These are phyloP conservation scores for Dryococelus australis DNA, from an alignment of 2,888 invertebrate species.

Conservation along the genomic window DNA sequence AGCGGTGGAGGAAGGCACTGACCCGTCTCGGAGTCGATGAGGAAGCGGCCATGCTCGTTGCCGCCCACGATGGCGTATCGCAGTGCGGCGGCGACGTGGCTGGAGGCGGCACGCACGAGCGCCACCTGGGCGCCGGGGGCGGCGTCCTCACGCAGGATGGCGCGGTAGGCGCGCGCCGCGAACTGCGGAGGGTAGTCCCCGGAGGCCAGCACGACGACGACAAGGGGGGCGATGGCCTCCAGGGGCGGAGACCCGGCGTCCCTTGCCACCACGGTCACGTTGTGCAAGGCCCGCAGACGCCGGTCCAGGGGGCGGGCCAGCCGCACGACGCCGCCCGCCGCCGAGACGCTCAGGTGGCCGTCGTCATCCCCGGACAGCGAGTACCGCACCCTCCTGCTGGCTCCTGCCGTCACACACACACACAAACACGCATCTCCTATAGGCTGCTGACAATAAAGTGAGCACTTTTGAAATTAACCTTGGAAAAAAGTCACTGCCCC, in stretches of 20 bases:
- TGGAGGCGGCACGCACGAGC: slow-evolving; percentile 61
- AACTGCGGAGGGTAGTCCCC: slow-evolving; percentile 63
- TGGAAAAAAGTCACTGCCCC: no score
- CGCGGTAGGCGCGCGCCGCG: slow-evolving; percentile 58
- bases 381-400: slow-evolving; percentile 60
- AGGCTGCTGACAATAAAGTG: no score
- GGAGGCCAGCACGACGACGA: slow-evolving; percentile 57
- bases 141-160: slow-evolving; percentile 57
- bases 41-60: slow-evolving; percentile 57
- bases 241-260: slow-evolving; percentile 59
- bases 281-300: slow-evolving; percentile 60
- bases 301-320: slow-evolving; percentile 60
- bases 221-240: slow-evolving; percentile 52
- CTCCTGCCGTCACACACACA: slow-evolving; percentile 49
- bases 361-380: slow-evolving; percentile 56
- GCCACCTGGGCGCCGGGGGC: slow-evolving; percentile 59
- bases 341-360: slow-evolving; percentile 61
- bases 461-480: no score
- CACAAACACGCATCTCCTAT: neutral
- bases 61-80: slow-evolving; percentile 58
- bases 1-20: neutral
- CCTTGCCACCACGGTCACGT: slow-evolving; percentile 60
- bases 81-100: slow-evolving; percentile 62
- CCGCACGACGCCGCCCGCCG: slow-evolving; percentile 59
- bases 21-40: slow-evolving; percentile 57